phyloP scores from a whole-genome alignment of 2,113 vertebrate species.

The Myiagra hebetior region DNA sequence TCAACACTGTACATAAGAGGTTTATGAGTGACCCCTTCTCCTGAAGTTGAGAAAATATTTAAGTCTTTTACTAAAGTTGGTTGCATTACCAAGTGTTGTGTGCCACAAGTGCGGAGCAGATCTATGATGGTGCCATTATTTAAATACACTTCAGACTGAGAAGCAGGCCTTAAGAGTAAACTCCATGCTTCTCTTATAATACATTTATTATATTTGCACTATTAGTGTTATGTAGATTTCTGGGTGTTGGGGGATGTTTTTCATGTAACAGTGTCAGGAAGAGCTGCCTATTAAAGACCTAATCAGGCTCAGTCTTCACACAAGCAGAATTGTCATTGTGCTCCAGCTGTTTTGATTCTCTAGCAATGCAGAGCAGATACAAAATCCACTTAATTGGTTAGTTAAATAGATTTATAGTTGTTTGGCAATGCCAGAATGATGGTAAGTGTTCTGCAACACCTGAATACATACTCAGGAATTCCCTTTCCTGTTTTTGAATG shows the following conservation, averaged over 20 bases:
- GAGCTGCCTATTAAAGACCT: not conserved
- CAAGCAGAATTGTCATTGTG: not conserved
- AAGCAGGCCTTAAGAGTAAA: not conserved
- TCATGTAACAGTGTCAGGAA: not conserved
- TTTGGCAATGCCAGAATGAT: not conserved
- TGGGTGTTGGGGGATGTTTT: not conserved
- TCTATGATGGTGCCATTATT: not conserved
- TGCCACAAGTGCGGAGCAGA: not conserved
- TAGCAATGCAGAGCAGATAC: not conserved
- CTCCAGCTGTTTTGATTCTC: not conserved
- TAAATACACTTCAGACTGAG: not conserved
- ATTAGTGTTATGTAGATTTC: not conserved
- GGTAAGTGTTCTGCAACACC: not conserved
- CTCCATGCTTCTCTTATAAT: not conserved
- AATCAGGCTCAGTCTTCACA: not conserved
- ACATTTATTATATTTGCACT: not conserved
- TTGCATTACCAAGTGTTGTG: not conserved
- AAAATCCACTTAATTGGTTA: not conserved
- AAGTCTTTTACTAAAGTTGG: not conserved
- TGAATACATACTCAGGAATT: not conserved
- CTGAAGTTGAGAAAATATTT: not conserved
- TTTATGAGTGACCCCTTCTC: not conserved
- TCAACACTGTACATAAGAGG: fast-evolving
- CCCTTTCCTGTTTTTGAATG: not conserved
- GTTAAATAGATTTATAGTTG: not conserved